Percentiles rank a stretch among this genome's conserved stretches.
These are phyloP conservation scores for Engystomops pustulosus DNA, from an alignment of 2,113 vertebrate genomes.

Conservation along the genomic window DNA sequence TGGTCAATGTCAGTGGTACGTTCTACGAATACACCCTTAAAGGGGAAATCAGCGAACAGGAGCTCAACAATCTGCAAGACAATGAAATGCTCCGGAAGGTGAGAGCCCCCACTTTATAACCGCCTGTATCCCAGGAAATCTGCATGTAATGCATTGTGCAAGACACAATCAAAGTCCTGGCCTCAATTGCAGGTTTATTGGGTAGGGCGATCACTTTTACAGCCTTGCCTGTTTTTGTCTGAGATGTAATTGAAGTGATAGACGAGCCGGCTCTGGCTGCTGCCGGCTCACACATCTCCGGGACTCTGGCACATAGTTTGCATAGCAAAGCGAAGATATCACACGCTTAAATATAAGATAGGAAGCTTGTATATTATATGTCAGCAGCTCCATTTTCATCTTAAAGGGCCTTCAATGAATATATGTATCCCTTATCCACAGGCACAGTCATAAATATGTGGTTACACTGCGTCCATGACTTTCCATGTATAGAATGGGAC, in stretches of 20 bases:
- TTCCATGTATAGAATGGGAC: too few relatives aligned
- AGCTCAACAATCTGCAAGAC: slow-evolving; percentile 85
- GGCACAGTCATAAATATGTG: too few relatives aligned
- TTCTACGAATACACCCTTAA: slow-evolving; percentile 96
- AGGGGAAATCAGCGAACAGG: slow-evolving; percentile 84
- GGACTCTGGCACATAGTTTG: not conserved
- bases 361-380: too few relatives aligned
- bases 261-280: not conserved
- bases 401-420: too few relatives aligned
- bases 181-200: not conserved
- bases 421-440: too few relatives aligned
- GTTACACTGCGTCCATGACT: too few relatives aligned
- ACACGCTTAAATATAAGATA: too few relatives aligned
- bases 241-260: not conserved
- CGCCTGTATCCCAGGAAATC: not conserved
- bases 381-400: too few relatives aligned
- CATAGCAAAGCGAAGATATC: not conserved
- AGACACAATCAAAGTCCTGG: not conserved
- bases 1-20: slow-evolving; percentile 92
- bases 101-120: slow-evolving; percentile 41
- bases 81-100: slow-evolving; percentile 99
- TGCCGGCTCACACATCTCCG: not conserved
- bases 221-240: not conserved
- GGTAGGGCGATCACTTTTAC: not conserved
- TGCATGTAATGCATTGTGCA: not conserved